Evolutionary conservation across 2,797 vertebrate genomes (phyloP).

Genomic region (Microctenopoma lineatum): DNA sequence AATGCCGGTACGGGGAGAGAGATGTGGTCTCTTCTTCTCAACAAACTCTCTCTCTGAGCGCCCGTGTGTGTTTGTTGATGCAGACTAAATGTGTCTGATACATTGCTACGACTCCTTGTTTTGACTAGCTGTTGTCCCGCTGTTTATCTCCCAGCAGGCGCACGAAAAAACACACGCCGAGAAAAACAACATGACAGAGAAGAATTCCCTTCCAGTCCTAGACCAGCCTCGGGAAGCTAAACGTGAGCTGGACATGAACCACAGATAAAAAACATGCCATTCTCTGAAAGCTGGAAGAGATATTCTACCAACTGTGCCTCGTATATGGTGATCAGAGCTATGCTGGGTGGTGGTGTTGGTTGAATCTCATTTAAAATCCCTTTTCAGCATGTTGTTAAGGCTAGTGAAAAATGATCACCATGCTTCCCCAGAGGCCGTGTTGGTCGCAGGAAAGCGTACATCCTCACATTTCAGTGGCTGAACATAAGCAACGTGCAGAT

Average conservation of each 20-base stretch:
- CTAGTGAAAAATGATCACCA: background rate
- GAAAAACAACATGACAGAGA: conserved; percentile 30
- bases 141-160: conserved; percentile 42
- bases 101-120: conserved; percentile 27
- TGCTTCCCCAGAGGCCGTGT: background rate
- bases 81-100: conserved; percentile 32
- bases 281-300: conserved; percentile 45
- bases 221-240: conserved; percentile 38
- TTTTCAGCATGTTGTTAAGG: background rate
- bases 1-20: conserved; percentile 22
- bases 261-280: conserved; percentile 36
- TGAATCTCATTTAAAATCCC: background rate
- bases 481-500: background rate
- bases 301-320: conserved; percentile 14
- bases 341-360: background rate
- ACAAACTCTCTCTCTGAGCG: conserved; percentile 25
- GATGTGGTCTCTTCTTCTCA: conserved; percentile 7
- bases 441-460: background rate
- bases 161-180: background rate
- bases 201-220: conserved; percentile 36
- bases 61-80: conserved; percentile 30
- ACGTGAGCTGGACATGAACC: conserved; percentile 49
- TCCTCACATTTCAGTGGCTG: too few species aligned
- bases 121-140: conserved; percentile 27
- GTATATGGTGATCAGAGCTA: conserved; percentile 19